Evolutionary conservation across 2,888 invertebrate genomes (phyloP), one percentile per base, ranked within the genome.

Genomic region (Sturmia bella): DNA sequence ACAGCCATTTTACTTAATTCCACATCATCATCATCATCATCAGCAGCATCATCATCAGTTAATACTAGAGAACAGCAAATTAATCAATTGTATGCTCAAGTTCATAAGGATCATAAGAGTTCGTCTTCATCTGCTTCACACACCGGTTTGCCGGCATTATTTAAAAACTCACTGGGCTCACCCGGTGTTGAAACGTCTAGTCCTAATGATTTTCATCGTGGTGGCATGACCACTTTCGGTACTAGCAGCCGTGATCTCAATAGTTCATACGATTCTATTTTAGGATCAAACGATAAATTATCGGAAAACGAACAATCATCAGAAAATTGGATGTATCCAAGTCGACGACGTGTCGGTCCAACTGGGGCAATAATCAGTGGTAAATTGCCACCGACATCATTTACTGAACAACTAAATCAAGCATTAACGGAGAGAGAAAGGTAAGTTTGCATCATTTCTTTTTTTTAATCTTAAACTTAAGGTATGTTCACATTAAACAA

Each of bases 371-470:
- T 84, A 54, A 80, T 85, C 41, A 83, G 84, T 77, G 88, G 87
- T 73, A 90, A 89, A 80, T 83, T 88, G 70, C 95, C 96, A 78
- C 95, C 95, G 64, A 93, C 95, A 84, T 96, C 95, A 75, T 92
- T 96, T 85, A 96, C 96, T 19, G 96, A 96, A 91, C 96, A 97
- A 90, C 92, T 97, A 87, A 96, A 96, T 92, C 96, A 95, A 90
- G 96, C 96, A 86, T 91, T 97, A 87, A 95, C 96, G 80, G 96
- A 97, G 91, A 93, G 96, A 86, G 96, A 96, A 91, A 93, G 95
- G 89, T 93, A 37, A 66, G 74, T 43, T 15, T 13, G 19, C 12
- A 19, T n/a, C 6, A 13, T 11, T 3, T 11, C 19, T 74, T 54
- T 24, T 7, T 48, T 48, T 43, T 17, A 41, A 69, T n/a, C 9